Evolutionary conservation across 2,888 invertebrate genomes (phyloP).

Genomic region (Diogma glabrata): DNA sequence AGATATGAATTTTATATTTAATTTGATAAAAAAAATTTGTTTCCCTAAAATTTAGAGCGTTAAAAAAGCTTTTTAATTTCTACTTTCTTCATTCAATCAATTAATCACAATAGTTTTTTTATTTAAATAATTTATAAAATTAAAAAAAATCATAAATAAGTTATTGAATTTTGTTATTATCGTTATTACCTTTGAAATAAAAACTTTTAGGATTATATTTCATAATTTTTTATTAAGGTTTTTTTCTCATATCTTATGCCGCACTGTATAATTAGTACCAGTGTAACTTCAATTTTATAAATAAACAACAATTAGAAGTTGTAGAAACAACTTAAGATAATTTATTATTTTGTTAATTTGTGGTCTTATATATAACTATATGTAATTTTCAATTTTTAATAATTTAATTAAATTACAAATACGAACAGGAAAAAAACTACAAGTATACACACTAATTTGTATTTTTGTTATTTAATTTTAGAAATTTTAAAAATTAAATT

Average conservation of each 20-base stretch:
- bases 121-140: too few species aligned
- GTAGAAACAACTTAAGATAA: too few species aligned
- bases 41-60: too few species aligned
- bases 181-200: neutral
- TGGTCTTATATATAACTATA: too few species aligned
- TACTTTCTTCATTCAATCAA: neutral
- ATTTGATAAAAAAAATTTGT: too few species aligned
- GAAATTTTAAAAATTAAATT: too few species aligned
- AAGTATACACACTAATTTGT: slow-evolving; percentile 13
- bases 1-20: too few species aligned
- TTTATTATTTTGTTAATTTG: too few species aligned
- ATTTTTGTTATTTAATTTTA: slow-evolving; percentile 15
- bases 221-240: neutral
- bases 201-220: neutral
- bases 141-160: neutral
- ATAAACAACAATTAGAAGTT: too few species aligned
- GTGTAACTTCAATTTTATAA: slow-evolving; percentile 2
- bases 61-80: too few species aligned
- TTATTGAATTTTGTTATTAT: slow-evolving; percentile 6
- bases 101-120: slow-evolving; percentile 4
- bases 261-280: slow-evolving; percentile 5
- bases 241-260: slow-evolving; percentile 5
- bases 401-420: slow-evolving; percentile 4
- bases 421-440: slow-evolving; percentile 1
- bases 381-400: too few species aligned